Evolutionary conservation across 2,888 invertebrate genomes (phyloP).

Genomic region (Mechanitis mazaeus): DNA sequence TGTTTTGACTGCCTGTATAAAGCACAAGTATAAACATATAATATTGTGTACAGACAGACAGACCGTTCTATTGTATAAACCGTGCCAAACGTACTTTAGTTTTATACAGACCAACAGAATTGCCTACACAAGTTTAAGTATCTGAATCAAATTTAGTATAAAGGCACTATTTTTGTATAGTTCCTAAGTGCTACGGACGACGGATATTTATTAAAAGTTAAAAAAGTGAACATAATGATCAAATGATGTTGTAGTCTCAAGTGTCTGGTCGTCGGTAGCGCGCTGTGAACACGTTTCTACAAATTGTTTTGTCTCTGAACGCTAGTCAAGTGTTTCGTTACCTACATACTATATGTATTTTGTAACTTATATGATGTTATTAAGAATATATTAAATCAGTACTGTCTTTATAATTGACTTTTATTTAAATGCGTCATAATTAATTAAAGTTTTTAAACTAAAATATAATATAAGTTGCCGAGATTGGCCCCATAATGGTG

Average conservation of each 20-base stretch:
- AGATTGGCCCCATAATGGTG: too few relatives aligned
- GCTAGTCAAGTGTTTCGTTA: slow-evolving; percentile 76
- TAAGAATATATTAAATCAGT: slow-evolving; percentile 70
- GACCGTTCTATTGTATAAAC: slow-evolving; percentile 50
- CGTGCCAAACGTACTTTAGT: slow-evolving; percentile 52
- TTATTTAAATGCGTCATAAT: background rate
- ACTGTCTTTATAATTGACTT: slow-evolving; percentile 49
- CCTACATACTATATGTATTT: slow-evolving; percentile 73
- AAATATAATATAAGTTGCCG: too few relatives aligned
- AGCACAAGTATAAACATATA: slow-evolving; percentile 28
- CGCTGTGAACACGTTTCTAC: slow-evolving; percentile 21
- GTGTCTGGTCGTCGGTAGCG: slow-evolving; percentile 27
- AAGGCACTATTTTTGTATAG: slow-evolving; percentile 23
- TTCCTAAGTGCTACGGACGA: slow-evolving; percentile 28
- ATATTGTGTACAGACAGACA: slow-evolving; percentile 39
- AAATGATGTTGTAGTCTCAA: slow-evolving; percentile 7
- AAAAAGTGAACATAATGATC: slow-evolving; percentile 9
- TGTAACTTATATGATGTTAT: slow-evolving; percentile 70
- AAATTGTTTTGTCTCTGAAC: slow-evolving; percentile 49
- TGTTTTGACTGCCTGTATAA: too few relatives aligned
- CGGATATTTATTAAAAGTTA: slow-evolving; percentile 20
- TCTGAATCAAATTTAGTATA: slow-evolving; percentile 1
- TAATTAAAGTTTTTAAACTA: too few relatives aligned
- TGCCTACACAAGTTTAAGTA: background rate
- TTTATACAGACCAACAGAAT: slow-evolving; percentile 27